Evolutionary conservation across 2,113 vertebrate genomes (phyloP).

Genomic region (Vulpes vulpes): DNA sequence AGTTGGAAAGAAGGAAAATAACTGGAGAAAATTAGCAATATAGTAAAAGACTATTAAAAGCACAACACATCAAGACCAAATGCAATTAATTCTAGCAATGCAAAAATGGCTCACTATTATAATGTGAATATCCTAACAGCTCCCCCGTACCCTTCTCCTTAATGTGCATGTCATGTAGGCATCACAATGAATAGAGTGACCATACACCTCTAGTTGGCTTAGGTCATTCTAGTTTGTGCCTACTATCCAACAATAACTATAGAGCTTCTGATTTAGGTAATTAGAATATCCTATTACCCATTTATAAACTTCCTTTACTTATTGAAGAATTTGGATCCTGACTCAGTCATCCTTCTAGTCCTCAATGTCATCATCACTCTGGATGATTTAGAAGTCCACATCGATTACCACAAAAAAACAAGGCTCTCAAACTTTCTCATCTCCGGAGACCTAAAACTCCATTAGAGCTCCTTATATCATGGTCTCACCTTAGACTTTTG

Average conservation of each 20-base stretch:
- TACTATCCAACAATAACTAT: neutral
- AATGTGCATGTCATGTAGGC: neutral
- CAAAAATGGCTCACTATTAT: neutral
- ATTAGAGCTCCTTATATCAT: neutral
- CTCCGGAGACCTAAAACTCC: neutral
- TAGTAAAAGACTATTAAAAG: constrained; percentile 9
- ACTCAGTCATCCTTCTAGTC: neutral
- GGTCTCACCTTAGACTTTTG: neutral
- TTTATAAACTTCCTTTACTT: neutral
- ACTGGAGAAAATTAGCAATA: neutral
- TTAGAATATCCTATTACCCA: neutral
- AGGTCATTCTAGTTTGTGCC: neutral
- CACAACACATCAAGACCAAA: neutral
- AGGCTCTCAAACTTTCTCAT: neutral
- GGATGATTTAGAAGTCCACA: neutral
- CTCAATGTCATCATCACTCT: neutral
- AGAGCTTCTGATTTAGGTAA: neutral
- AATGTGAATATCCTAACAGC: neutral
- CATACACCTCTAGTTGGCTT: neutral
- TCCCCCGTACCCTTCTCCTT: neutral
- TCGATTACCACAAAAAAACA: neutral
- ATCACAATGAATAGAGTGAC: neutral
- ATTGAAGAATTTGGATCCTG: neutral
- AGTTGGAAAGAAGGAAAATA: neutral
- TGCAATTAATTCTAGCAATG: constrained; percentile 31